phyloP scores from a whole-genome alignment of 2,797 vertebrate species.

The Schizopygopsis malacanthus region DNA sequence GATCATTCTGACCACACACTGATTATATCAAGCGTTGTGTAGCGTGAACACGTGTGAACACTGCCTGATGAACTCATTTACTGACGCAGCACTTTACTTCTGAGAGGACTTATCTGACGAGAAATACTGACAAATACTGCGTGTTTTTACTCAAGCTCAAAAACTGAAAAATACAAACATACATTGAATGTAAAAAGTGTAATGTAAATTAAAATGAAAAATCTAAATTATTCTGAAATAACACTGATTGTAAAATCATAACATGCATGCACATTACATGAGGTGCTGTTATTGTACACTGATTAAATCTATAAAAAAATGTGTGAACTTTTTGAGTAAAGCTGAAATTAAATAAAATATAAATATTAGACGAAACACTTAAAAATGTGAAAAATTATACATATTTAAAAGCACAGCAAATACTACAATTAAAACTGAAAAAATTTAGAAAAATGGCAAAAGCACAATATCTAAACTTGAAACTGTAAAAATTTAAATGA shows the following conservation, averaged over 20 bases:
- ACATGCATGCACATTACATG: background rate
- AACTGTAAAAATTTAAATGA: too few relatives aligned
- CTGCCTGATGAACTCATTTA: slow-evolving; percentile 3
- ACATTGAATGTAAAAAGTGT: too few relatives aligned
- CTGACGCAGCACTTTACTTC: background rate
- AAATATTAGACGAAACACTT: background rate
- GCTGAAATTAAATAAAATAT: too few relatives aligned
- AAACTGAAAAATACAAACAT: background rate
- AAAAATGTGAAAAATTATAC: background rate
- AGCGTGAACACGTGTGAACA: background rate
- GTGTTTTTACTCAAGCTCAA: background rate
- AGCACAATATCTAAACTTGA: background rate
- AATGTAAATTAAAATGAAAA: background rate
- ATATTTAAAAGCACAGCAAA: background rate
- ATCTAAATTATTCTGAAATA: too few relatives aligned
- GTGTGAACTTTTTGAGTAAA: too few relatives aligned
- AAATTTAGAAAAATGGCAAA: background rate
- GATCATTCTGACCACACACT: background rate
- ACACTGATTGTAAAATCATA: background rate
- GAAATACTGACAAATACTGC: background rate
- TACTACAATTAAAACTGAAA: background rate
- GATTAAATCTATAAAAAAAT: background rate
- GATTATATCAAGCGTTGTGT: background rate
- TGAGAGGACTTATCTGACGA: background rate
- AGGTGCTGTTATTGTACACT: too few relatives aligned